phyloP scores from a whole-genome alignment of 2,113 vertebrate genomes.

The Halichoerus grypus region DNA sequence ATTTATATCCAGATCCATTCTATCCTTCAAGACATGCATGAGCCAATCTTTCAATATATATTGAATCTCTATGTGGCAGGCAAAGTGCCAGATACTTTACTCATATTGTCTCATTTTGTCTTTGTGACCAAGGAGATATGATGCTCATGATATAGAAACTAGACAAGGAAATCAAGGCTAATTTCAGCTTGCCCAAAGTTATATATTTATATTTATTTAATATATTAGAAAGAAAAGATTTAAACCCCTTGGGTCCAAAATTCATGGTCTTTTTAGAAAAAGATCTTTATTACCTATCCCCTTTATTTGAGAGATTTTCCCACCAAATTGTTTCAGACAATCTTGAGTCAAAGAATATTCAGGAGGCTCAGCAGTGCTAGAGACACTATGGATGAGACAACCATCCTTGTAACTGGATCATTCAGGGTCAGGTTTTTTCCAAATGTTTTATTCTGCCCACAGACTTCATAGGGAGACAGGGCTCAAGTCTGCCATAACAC shows the following conservation, averaged over 20 bases:
- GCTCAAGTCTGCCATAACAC: background rate
- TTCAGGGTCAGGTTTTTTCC: background rate
- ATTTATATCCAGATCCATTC: background rate
- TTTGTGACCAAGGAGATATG: background rate
- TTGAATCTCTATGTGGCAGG: rapidly evolving
- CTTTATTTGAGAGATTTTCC: background rate
- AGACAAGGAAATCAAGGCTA: background rate
- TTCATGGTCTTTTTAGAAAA: background rate
- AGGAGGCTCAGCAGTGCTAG: background rate
- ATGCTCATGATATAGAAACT: rapidly evolving
- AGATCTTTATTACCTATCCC: background rate
- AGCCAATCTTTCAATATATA: too few relatives aligned
- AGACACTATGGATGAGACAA: rapidly evolving
- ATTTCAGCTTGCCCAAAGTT: too few relatives aligned
- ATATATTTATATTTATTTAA: too few relatives aligned
- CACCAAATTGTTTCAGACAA: background rate
- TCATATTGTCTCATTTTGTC: background rate
- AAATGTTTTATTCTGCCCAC: background rate
- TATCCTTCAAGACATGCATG: rapidly evolving
- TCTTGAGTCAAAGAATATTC: background rate
- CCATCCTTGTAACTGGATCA: rapidly evolving
- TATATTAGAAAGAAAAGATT: background rate
- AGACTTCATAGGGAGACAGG: background rate
- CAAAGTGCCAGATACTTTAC: background rate
- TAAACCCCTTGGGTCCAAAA: background rate